Percentiles rank a stretch among this genome's conserved stretches.
phyloP scores from a whole-genome alignment of 37 sponge, comb jelly and placozoan species.

The Eunapius fragilis region DNA sequence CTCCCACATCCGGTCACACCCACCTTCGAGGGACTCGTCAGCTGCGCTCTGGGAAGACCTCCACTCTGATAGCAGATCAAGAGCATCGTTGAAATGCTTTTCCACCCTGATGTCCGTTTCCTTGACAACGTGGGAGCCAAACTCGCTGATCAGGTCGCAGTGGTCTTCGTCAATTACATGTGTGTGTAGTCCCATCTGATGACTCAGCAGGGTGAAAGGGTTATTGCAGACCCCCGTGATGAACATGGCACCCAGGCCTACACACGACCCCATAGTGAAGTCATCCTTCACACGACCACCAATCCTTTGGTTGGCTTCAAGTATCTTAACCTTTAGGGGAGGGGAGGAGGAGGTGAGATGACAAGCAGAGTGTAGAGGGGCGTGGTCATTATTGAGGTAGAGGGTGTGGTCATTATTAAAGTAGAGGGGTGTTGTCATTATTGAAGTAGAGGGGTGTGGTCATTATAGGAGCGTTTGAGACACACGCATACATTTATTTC shows the following conservation, averaged over 20 bases:
- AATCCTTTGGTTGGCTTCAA: constrained; percentile 68
- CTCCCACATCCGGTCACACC: not conserved
- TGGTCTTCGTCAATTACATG: constrained; percentile 60
- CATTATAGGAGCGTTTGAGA: too few species aligned
- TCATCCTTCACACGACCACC: constrained; percentile 85
- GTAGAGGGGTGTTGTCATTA: too few species aligned
- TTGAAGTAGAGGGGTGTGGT: too few species aligned
- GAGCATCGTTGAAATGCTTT: constrained; percentile 69
- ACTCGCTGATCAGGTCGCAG: constrained; percentile 79
- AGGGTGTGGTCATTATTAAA: too few species aligned
- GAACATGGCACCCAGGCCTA: constrained; percentile 85
- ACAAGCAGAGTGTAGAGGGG: too few species aligned
- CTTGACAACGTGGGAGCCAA: constrained; percentile 24
- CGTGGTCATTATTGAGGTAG: not conserved
- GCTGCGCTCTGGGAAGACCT: constrained; percentile 9
- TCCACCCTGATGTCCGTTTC: constrained; percentile 67
- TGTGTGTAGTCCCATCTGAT: constrained; percentile 62
- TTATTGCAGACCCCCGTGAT: constrained; percentile 85
- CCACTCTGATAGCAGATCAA: constrained; percentile 85
- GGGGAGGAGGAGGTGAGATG: too few species aligned
- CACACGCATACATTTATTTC: too few species aligned
- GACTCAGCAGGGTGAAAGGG: constrained; percentile 72
- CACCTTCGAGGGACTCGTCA: constrained; percentile 65
- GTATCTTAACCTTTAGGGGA: constrained; percentile 79
- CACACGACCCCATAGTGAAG: constrained; percentile 59